Percentiles rank a stretch among this genome's conserved stretches.
Evolutionary conservation across 2,113 vertebrate genomes (phyloP).

Genomic region (Macaca mulatta): DNA sequence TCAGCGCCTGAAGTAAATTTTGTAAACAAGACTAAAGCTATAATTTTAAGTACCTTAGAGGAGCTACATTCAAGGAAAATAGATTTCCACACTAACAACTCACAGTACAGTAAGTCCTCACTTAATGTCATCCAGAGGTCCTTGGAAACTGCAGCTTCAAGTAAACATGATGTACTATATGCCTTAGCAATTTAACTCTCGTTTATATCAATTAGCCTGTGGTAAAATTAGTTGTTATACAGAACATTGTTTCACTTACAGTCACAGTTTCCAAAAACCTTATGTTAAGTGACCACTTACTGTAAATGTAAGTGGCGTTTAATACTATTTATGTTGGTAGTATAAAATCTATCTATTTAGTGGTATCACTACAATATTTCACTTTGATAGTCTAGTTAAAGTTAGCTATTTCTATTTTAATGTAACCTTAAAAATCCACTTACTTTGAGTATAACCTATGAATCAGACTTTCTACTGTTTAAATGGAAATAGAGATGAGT

Average conservation of each 20-base stretch:
- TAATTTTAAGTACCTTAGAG: conserved; percentile 16
- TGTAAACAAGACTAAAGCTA: not conserved
- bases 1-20: not conserved
- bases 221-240: not conserved
- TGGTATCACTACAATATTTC: not conserved
- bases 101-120: not conserved
- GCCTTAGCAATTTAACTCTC: not conserved
- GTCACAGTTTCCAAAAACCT: not conserved
- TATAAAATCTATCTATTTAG: not conserved
- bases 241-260: not conserved
- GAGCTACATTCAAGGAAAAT: not conserved
- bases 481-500: not conserved
- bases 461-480: conserved; percentile 33
- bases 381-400: conserved; percentile 8
- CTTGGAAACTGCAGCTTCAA: not conserved
- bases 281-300: not conserved
- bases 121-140: not conserved
- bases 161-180: not conserved
- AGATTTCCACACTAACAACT: conserved; percentile 24
- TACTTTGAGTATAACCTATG: not conserved
- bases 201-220: not conserved
- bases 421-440: not conserved
- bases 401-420: conserved; percentile 28
- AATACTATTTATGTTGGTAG: not conserved
- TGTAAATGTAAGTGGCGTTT: not conserved